Evolutionary conservation across 2,113 vertebrate species (phyloP), one percentile per base, ranked within the genome.

Genomic region (Catharus fuscescens): DNA sequence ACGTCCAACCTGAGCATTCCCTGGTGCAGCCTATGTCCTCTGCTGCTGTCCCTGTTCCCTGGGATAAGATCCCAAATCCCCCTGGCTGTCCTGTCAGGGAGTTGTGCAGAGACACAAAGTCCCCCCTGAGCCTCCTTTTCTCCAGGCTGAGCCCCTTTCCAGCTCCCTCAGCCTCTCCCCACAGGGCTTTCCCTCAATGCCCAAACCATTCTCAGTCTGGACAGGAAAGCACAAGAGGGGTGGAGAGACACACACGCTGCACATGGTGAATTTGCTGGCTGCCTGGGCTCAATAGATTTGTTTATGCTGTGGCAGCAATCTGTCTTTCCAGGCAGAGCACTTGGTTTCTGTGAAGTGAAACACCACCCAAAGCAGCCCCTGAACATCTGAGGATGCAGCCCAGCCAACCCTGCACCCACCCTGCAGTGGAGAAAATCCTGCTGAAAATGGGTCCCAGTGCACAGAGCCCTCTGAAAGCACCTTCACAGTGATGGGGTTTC

Each of bases 161-260:
- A 77, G 4, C 9, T 28, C 23, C 60, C 10, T 73, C 36, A 81
- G 16, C 32, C 34, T 8, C 20, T 26, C 20, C 21, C 8, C 45
- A 53, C 0, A 53, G 45, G 28, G 40, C 14, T 10, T 38, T 26
- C 24, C n/a, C 25, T 45, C 45, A 60, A 50, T 17, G 21, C 24
- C 18, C 38, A 44, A 59, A 16, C 10, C 38, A 10, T 26, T 53
- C 38, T 54, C 77, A 64, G 69, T 4, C 34, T 29, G 48, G 34
- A 61, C 54, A 84, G 45, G 50, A 74, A 76, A 24, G 53, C 14
- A 66, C 21, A 53, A 34, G 24, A 72, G 12, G 14, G 24, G 6
- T 18, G 54, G 50, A 56, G 25, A 50, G 14, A 45, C 2, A 48
- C 0, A 12, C 31, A 28, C 0, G 0, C 8, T 10, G 21, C 70